A percentile compares a stretch with the other conserved stretches of the same genome.
These are phyloP conservation scores for Gisinianus flammeolus DNA, from an alignment of 2,888 invertebrate genomes.

Conservation along the genomic window DNA sequence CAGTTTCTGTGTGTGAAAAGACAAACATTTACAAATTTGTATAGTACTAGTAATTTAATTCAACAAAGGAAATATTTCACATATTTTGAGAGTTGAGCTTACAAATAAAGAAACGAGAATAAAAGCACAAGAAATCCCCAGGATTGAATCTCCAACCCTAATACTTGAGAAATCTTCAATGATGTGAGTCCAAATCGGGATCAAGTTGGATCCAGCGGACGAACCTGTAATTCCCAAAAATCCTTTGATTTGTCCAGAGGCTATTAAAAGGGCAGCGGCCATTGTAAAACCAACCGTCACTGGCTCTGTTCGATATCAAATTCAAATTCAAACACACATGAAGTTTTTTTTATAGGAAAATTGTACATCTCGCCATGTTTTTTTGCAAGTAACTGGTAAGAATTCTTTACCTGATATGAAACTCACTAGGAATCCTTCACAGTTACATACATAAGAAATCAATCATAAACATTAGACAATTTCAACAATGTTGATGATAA, in stretches of 20 bases:
- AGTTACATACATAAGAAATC: too few relatives aligned
- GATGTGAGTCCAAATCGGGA: constrained; percentile 53
- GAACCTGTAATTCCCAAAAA: constrained; percentile 67
- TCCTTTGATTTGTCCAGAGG: constrained; percentile 77
- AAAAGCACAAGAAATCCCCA: constrained; percentile 70
- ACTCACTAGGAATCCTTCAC: constrained; percentile 80
- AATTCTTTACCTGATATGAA: constrained; percentile 87
- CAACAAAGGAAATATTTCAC: neutral
- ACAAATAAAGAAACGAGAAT: constrained; percentile 68
- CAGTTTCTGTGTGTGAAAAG: constrained; percentile 66
- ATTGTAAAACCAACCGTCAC: constrained; percentile 85
- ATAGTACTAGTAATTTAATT: neutral
- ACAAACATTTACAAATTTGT: constrained; percentile 5
- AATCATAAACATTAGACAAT: neutral
- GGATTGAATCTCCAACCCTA: constrained; percentile 40
- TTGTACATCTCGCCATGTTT: too few relatives aligned
- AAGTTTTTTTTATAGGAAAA: too few relatives aligned
- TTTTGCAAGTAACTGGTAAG: too few relatives aligned
- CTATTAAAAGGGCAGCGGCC: constrained; percentile 84
- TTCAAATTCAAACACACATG: too few relatives aligned
- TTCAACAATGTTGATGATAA: neutral
- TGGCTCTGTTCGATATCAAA: too few relatives aligned
- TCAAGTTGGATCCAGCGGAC: constrained; percentile 49
- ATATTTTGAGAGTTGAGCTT: neutral
- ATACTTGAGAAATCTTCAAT: constrained; percentile 46